These are phyloP conservation scores for Moxostoma hubbsi DNA, from an alignment of 2,797 vertebrate genomes.

Conservation along the genomic window DNA sequence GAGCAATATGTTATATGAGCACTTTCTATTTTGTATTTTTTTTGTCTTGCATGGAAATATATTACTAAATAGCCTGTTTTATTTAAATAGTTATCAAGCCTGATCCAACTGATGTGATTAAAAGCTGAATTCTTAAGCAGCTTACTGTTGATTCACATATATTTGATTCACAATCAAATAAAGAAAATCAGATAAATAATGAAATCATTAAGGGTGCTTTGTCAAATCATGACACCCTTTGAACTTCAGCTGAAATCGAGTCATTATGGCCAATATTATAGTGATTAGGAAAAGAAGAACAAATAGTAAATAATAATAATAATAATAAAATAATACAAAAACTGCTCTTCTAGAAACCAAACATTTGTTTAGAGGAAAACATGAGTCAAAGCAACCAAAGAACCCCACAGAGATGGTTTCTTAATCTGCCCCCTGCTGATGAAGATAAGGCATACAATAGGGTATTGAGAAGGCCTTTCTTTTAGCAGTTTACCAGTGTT, in stretches of 20 bases:
- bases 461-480: not conserved
- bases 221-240: too few species aligned
- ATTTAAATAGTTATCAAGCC: not conserved
- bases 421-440: slow-evolving; percentile 28
- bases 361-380: not conserved
- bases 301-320: not conserved
- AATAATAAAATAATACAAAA: not conserved
- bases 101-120: not conserved
- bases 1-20: not conserved
- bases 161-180: not conserved
- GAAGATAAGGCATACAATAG: not conserved
- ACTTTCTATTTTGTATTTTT: not conserved
- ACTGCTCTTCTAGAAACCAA: not conserved
- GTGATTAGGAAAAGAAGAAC: not conserved
- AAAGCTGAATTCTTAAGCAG: not conserved
- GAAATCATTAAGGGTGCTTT: too few species aligned
- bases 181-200: not conserved
- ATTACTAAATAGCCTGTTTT: not conserved
- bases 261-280: not conserved
- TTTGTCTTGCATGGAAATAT: not conserved
- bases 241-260: not conserved
- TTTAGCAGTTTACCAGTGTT: slow-evolving; percentile 12
- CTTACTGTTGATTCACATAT: not conserved
- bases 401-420: not conserved
- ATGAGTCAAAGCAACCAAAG: not conserved